These are phyloP conservation scores for Anoplophora glabripennis DNA, from an alignment of 1,140 invertebrate genomes.

Conservation along the genomic window DNA sequence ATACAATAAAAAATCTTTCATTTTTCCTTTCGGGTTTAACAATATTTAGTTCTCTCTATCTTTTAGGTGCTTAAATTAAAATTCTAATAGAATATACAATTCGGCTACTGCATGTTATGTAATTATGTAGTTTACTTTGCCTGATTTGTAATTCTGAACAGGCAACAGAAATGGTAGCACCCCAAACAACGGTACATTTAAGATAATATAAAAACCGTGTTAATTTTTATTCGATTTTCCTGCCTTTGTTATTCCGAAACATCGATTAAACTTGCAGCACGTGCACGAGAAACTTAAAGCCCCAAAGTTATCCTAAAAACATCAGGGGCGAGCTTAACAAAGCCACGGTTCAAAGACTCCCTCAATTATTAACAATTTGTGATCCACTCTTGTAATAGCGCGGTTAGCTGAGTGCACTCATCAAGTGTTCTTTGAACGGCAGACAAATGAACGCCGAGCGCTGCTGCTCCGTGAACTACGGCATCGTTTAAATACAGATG, in stretches of 20 bases:
- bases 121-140: too few relatives aligned
- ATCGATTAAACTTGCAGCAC: constrained; percentile 17
- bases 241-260: constrained; percentile 12
- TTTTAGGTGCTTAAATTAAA: too few relatives aligned
- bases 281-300: constrained; percentile 15
- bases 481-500: constrained; percentile 19
- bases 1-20: too few relatives aligned
- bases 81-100: too few relatives aligned
- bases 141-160: too few relatives aligned
- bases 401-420: constrained; percentile 23
- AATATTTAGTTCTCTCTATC: too few relatives aligned
- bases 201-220: background rate
- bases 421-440: constrained; percentile 25
- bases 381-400: constrained; percentile 17
- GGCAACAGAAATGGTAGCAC: too few relatives aligned
- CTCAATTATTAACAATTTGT: constrained; percentile 26
- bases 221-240: constrained; percentile 11
- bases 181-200: too few relatives aligned
- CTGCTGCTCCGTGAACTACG: constrained; percentile 4
- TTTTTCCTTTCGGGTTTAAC: too few relatives aligned
- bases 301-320: constrained; percentile 23
- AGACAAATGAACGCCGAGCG: constrained; percentile 21
- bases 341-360: constrained; percentile 15
- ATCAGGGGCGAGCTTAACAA: constrained; percentile 17
- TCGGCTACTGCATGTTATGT: too few relatives aligned